Evolutionary conservation across 2,797 vertebrate species (phyloP).

Genomic region (Danio choprae): DNA sequence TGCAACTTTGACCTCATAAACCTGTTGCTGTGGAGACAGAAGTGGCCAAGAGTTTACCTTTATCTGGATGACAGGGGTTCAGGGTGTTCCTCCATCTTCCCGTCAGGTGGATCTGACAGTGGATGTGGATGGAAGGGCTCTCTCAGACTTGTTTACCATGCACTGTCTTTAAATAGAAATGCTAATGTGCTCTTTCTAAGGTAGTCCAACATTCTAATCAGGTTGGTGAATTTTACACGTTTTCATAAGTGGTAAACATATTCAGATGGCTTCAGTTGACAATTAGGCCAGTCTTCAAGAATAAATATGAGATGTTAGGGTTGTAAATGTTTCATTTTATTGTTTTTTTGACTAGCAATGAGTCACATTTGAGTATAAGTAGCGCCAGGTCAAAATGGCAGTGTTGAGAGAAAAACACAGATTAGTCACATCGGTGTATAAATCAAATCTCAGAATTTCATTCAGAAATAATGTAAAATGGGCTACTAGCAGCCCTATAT

Average conservation of each 20-base stretch:
- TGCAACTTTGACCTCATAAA: slow-evolving; percentile 65
- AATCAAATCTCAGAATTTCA: no score
- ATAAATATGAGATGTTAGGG: not conserved
- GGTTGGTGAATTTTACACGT: not conserved
- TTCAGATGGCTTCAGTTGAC: not conserved
- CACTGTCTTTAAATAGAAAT: not conserved
- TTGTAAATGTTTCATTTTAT: slow-evolving; percentile 4
- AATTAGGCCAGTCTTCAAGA: not conserved
- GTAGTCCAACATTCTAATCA: not conserved
- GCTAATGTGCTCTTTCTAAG: slow-evolving; percentile 24
- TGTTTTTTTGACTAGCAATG: not conserved
- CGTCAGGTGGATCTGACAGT: slow-evolving; percentile 69
- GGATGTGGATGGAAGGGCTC: slow-evolving; percentile 64
- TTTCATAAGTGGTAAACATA: slow-evolving; percentile 2
- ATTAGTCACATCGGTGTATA: no score
- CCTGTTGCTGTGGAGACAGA: slow-evolving; percentile 63
- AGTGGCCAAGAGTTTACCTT: slow-evolving; percentile 61
- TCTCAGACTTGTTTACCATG: slow-evolving; percentile 2
- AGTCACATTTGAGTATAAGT: no score
- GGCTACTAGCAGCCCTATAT: no score
- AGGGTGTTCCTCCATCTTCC: slow-evolving; percentile 52
- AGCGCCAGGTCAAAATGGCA: no score
- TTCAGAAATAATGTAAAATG: no score
- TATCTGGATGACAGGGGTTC: slow-evolving; percentile 50
- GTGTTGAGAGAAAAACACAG: no score